Base-by-base conservation (phyloP, 2,888 invertebrate genomes). In the Nomada goodeniana region DNA sequence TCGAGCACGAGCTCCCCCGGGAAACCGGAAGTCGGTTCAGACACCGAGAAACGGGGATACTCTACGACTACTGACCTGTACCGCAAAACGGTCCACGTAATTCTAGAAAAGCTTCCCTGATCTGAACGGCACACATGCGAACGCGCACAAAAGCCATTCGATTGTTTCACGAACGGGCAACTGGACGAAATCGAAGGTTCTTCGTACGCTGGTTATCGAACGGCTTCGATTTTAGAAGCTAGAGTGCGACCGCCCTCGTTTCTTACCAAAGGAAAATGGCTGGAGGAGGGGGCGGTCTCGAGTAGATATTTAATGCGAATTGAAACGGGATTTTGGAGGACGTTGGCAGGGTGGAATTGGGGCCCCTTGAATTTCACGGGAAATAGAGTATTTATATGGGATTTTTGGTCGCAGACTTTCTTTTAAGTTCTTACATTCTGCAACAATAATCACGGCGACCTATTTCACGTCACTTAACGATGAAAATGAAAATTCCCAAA, bases 121-220 rank as follows among this genome's bases (percentile, higher is more conserved):
- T 47, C 36, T 13, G 29, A 13, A 29, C n/a, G 20, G 18, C n/a
- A n/a, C 20, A 57, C 11, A 11, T 47, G 15, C 10, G n/a, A 29
- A n/a, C 2, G 18, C 7, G 10, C 13, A 20, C 36, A 55, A n/a
- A 29, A 60, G 15, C 77, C 47, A 55, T 78, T 77, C 70, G 67
- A 78, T 80, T 80, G 80, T 78, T 78, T 80, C 78, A 55, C 42
- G 78, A 65, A 70, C 63, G 68, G 59, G 52, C 53, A 47, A 76
- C 59, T 15, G 64, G 59, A 26, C 63, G 67, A 47, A 80, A 67
- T 80, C 55, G 60, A 55, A 53, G 65, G 50, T 60, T 67, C 64
- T 59, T 70, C 57, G 44, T 44, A 29, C 50, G 52, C 64, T n/a
- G 57, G 55, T 60, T 79, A 65, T 78, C 64, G 59, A 79, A 79